A percentile compares a stretch with the other conserved stretches of the same genome.
Conservation (phyloP, 2,797 vertebrate genomes). For the Coregonus ussuriensis region DNA sequence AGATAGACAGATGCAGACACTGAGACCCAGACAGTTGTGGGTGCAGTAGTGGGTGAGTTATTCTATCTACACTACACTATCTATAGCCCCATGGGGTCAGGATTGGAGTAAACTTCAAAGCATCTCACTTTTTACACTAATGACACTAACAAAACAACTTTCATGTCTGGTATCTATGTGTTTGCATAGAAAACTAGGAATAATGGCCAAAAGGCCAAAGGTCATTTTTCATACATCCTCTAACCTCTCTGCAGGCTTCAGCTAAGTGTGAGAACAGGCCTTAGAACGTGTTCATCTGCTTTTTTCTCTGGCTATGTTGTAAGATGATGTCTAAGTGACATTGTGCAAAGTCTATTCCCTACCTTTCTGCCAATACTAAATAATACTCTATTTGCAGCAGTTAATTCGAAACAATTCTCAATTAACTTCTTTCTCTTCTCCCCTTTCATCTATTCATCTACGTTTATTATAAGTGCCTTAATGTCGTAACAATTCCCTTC, state of each 20-base stretch:
- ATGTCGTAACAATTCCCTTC: constrained; percentile 57
- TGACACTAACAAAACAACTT: background rate
- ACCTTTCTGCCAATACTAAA: background rate
- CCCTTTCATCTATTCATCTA: background rate
- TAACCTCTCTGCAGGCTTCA: background rate
- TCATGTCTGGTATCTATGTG: background rate
- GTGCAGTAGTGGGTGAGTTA: background rate
- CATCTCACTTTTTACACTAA: background rate
- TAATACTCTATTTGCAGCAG: too few relatives aligned
- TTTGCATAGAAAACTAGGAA: background rate
- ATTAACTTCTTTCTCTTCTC: background rate
- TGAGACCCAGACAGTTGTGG: background rate
- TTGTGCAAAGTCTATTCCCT: background rate
- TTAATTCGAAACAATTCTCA: background rate
- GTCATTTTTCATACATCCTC: background rate
- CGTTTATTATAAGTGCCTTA: constrained; percentile 37
- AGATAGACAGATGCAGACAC: background rate
- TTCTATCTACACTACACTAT: background rate
- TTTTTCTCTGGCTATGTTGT: background rate
- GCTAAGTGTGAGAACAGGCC: background rate
- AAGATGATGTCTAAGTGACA: background rate
- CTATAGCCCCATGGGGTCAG: background rate
- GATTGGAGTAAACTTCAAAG: background rate
- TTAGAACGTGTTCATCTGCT: background rate
- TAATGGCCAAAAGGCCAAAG: too few relatives aligned